A percentile compares a stretch with the other conserved stretches of the same genome.
Evolutionary conservation across 1,140 invertebrate species (phyloP).

Genomic region (Dermatophagoides farinae): DNA sequence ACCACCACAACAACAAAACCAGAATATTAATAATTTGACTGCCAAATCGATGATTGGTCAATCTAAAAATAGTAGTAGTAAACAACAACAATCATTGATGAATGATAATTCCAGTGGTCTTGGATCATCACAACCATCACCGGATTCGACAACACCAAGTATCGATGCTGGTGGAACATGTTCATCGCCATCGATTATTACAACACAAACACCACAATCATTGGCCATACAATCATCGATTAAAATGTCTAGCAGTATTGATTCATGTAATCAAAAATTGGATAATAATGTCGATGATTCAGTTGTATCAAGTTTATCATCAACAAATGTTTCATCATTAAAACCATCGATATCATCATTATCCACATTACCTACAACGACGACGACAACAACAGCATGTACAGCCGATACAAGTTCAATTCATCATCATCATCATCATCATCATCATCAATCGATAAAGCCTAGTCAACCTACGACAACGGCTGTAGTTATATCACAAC

Average conservation of each 20-base stretch:
- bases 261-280: not conserved
- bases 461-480: not conserved
- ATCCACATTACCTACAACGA: not conserved
- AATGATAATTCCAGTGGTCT: slow-evolving; percentile 13
- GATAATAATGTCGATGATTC: not conserved
- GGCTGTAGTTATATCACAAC: not conserved
- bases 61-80: not conserved
- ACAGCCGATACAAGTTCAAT: not conserved
- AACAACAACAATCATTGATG: not conserved
- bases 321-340: not conserved
- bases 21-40: not conserved
- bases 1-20: not conserved
- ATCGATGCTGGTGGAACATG: slow-evolving; percentile 8
- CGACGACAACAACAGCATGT: not conserved
- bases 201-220: not conserved
- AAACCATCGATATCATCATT: not conserved
- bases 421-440: not conserved
- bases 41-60: not conserved
- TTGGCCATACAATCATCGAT: not conserved
- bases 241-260: not conserved
- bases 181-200: not conserved
- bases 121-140: slow-evolving; percentile 16
- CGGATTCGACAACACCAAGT: slow-evolving; percentile 16
- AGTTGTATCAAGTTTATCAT: not conserved
- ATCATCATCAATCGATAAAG: not conserved